Evolutionary conservation across 2,797 vertebrate species (phyloP).

Genomic region (Sebastiscus tertius): DNA sequence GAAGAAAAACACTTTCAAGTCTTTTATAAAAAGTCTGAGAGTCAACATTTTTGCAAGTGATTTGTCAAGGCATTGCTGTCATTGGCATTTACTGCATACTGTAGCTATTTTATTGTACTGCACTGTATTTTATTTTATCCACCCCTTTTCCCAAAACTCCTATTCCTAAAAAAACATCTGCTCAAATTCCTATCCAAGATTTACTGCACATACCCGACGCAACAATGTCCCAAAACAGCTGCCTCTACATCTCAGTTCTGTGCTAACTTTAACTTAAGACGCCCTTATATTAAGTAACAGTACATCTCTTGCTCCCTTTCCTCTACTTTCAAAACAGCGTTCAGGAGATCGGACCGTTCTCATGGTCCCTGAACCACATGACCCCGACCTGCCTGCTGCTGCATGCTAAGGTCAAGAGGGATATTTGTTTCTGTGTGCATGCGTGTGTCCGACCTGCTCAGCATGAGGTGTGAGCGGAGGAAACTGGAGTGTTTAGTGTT

Average conservation of each 20-base stretch:
- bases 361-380: constrained; percentile 38
- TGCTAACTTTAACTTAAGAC: background rate
- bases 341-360: background rate
- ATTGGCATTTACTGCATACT: background rate
- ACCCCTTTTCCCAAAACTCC: background rate
- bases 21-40: background rate
- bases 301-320: background rate
- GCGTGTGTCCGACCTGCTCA: constrained; percentile 32
- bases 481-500: constrained; percentile 49
- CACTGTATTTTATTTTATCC: background rate
- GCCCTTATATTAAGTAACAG: background rate
- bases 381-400: constrained; percentile 26
- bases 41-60: background rate
- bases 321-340: background rate
- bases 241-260: background rate
- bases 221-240: background rate
- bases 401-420: constrained; percentile 25
- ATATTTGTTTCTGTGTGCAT: constrained; percentile 28
- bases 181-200: background rate
- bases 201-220: background rate
- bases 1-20: background rate
- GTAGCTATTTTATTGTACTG: background rate
- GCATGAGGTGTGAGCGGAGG: constrained; percentile 45
- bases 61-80: background rate
- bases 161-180: background rate